phyloP scores from a whole-genome alignment of 2,797 vertebrate species.

The Molossus molossus region DNA sequence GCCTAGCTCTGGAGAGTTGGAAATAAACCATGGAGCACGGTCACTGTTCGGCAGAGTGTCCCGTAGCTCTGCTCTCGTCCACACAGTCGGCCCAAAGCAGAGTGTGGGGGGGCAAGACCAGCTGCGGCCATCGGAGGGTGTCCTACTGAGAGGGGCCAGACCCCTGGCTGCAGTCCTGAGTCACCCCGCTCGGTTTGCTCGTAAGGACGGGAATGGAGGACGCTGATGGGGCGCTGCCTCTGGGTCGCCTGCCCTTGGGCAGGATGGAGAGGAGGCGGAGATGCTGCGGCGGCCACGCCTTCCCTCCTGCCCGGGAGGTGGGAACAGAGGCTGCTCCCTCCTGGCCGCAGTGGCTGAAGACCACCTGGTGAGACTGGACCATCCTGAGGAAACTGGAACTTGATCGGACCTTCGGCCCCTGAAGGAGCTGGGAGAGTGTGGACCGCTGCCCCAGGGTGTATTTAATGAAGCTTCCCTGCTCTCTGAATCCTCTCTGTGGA shows the following conservation, averaged over 20 bases:
- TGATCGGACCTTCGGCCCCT: not conserved
- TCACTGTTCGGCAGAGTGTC: not conserved
- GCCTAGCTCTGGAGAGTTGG: not conserved
- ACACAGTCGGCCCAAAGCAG: not conserved
- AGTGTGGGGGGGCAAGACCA: not conserved
- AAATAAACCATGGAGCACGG: not conserved
- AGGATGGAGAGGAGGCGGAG: not conserved
- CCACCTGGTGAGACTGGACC: not conserved
- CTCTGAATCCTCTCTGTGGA: constrained; percentile 40
- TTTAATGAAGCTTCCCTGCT: constrained; percentile 7
- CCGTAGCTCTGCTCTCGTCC: not conserved
- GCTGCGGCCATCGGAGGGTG: not conserved
- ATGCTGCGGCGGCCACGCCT: not conserved
- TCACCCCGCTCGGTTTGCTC: accelerated
- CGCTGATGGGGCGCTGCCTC: not conserved
- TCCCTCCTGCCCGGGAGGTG: not conserved
- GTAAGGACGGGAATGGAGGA: not conserved
- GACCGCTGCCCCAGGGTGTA: not conserved
- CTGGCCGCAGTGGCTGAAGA: not conserved
- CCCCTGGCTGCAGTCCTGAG: not conserved
- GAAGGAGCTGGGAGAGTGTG: not conserved
- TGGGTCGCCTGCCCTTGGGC: not conserved
- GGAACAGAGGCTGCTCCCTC: not conserved
- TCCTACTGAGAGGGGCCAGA: not conserved
- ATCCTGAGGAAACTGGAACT: no score